Evolutionary conservation across 1,140 invertebrate species (phyloP), one percentile per base, ranked within the genome.

Genomic region (Ceratina australensis): DNA sequence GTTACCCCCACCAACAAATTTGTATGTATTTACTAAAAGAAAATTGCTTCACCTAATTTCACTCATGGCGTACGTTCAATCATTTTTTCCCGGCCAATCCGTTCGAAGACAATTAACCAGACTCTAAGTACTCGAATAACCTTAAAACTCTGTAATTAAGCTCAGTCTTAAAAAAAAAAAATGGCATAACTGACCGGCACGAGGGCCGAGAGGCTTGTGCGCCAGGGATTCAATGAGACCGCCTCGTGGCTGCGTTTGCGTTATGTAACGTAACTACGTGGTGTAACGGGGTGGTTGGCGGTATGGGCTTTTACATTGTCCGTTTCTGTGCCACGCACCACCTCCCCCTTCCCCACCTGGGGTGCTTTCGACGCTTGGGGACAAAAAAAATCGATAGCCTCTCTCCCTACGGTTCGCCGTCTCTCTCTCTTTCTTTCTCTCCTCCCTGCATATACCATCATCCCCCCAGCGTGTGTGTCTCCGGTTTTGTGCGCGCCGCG

Each of bases 341-440:
- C 57, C 61, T 8, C 24, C 22, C 60, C 63, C 22, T n/a, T 13
- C 33, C 26, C 15, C 73, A 13, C 26, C 26, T 26, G 66, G 2
- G 26, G 28, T 64, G 65, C 50, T 71, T 77, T 78, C 59, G 74
- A 78, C 68, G 75, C 72, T 71, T 66, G 67, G 75, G 79, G 67
- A 78, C 75, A 78, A 78, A 80, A 79, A 79, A 80, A 80, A 80
- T 80, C 79, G 79, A 80, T 80, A 80, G 56, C 64, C 59, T 66
- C 63, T 72, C 79, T 72, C 61, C 66, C 66, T 42, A 61, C 72
- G 13, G 10, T 42, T 33, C 63, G 33, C 13, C 18, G 24, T 52
- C 47, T 28, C 49, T 64, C 47, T n/a, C 63, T 60, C 75, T 79
- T 49, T 69, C 78, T 63, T 28, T 52, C 26, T 56, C 20, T 24